Conservation (phyloP, 2,888 invertebrate species). For the Acrobasis repandana region DNA sequence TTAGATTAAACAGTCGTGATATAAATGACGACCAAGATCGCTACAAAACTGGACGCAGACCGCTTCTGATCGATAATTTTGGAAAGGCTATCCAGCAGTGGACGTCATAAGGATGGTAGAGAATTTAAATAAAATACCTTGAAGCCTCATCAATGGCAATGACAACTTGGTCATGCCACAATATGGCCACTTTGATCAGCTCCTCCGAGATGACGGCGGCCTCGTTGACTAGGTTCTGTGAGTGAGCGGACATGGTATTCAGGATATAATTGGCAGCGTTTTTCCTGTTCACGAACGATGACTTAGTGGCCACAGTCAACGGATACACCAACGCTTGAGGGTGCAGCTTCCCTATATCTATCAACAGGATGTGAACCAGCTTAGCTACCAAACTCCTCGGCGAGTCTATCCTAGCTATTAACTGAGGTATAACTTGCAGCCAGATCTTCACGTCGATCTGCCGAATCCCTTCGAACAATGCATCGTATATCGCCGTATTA, state of each 20-base stretch:
- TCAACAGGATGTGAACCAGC: slow-evolving; percentile 95
- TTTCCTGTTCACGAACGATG: slow-evolving; percentile 90
- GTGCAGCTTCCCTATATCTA: slow-evolving; percentile 98
- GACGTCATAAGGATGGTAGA: too few species aligned
- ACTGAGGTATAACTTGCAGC: slow-evolving; percentile 99
- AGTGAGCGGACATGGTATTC: slow-evolving; percentile 97
- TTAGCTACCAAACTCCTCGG: slow-evolving; percentile 93
- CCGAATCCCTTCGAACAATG: slow-evolving; percentile 94
- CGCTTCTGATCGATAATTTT: too few species aligned
- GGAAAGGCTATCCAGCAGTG: too few species aligned
- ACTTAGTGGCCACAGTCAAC: slow-evolving; percentile 97
- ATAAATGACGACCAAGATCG: too few species aligned
- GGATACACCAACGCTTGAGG: slow-evolving; percentile 99
- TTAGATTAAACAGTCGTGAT: too few species aligned
- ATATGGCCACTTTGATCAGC: slow-evolving; percentile 97
- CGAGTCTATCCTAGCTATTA: slow-evolving; percentile 98
- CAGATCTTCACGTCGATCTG: slow-evolving; percentile 98
- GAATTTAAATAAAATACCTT: slow-evolving; percentile 50
- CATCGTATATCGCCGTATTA: slow-evolving; percentile 95
- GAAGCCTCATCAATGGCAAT: slow-evolving; percentile 96
- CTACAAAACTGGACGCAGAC: too few species aligned
- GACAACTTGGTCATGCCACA: slow-evolving; percentile 97
- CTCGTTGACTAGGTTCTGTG: slow-evolving; percentile 94
- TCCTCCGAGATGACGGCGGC: slow-evolving; percentile 98
- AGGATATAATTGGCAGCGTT: slow-evolving; percentile 97